phyloP scores from a whole-genome alignment of 1,140 invertebrate genomes.

The Nylanderia fulva region DNA sequence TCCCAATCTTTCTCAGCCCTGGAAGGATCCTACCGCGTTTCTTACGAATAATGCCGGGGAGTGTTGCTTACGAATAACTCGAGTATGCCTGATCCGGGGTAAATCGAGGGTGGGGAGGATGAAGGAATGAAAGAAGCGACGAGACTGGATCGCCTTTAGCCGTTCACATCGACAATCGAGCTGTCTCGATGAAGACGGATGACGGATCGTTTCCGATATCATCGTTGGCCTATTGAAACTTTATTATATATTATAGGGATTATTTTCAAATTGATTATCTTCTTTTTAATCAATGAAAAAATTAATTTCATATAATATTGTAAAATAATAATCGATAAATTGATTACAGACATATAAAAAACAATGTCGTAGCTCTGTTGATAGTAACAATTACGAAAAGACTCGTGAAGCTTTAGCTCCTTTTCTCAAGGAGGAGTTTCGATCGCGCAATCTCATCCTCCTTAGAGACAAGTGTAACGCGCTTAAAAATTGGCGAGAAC shows the following conservation, averaged over 20 bases:
- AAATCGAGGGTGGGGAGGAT: slow-evolving; percentile 48
- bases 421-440: slow-evolving; percentile 39
- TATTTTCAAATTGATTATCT: too few species aligned
- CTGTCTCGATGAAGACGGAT: slow-evolving; percentile 40
- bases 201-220: slow-evolving; percentile 42
- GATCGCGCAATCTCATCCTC: slow-evolving; percentile 57
- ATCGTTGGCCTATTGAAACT: slow-evolving; percentile 28
- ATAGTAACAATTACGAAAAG: background rate
- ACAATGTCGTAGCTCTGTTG: background rate
- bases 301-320: background rate
- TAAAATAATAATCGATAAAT: slow-evolving; percentile 20
- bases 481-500: slow-evolving; percentile 79
- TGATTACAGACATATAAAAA: background rate
- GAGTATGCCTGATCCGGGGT: slow-evolving; percentile 63
- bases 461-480: slow-evolving; percentile 68
- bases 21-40: slow-evolving; percentile 8
- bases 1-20: slow-evolving; percentile 76
- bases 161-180: slow-evolving; percentile 73
- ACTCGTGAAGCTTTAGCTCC: slow-evolving; percentile 24
- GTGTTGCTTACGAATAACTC: slow-evolving; percentile 73
- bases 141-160: slow-evolving; percentile 49
- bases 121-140: slow-evolving; percentile 43
- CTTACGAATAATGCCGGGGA: slow-evolving; percentile 70
- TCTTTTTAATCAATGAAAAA: background rate
- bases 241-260: slow-evolving; percentile 14